A percentile compares a stretch with the other conserved stretches of the same genome.
phyloP scores from a whole-genome alignment of 2,888 invertebrate species.

The Phoenoteleia sp. region DNA sequence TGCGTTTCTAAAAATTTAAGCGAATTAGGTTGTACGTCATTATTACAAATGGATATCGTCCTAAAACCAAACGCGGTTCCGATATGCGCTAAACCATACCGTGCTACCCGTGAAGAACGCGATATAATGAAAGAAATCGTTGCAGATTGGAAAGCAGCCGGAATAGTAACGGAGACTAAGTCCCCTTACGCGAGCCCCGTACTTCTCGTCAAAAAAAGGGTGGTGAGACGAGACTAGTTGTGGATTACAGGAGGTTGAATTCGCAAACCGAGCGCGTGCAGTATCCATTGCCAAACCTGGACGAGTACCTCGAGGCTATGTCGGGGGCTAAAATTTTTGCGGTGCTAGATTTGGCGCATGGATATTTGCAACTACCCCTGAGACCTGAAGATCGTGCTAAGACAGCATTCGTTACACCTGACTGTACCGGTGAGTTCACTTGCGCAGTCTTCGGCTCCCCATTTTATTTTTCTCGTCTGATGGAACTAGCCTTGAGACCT shows the following conservation, averaged over 20 bases:
- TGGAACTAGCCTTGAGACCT: no score
- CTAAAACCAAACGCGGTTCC: not conserved
- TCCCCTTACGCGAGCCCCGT: constrained; percentile 11
- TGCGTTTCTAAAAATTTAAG: not conserved
- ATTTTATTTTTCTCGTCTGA: constrained; percentile 73
- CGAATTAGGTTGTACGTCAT: not conserved
- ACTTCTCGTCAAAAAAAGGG: not conserved
- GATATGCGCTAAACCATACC: not conserved
- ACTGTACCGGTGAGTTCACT: constrained; percentile 75
- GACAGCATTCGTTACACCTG: constrained; percentile 73
- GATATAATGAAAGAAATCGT: not conserved
- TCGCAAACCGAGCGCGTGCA: not conserved
- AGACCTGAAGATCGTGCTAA: constrained; percentile 45
- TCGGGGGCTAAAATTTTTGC: not conserved
- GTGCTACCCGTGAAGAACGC: not conserved
- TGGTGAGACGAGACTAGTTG: constrained; percentile 24
- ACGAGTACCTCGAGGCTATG: not conserved
- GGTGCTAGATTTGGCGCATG: not conserved
- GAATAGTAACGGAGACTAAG: not conserved
- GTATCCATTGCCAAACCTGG: not conserved
- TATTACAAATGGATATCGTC: not conserved
- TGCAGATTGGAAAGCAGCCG: not conserved
- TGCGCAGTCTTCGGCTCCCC: constrained; percentile 78
- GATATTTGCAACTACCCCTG: constrained; percentile 33
- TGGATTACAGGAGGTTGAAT: not conserved